These are phyloP conservation scores for Chydorus sphaericus DNA, from an alignment of 2,888 invertebrate species.

Conservation along the genomic window DNA sequence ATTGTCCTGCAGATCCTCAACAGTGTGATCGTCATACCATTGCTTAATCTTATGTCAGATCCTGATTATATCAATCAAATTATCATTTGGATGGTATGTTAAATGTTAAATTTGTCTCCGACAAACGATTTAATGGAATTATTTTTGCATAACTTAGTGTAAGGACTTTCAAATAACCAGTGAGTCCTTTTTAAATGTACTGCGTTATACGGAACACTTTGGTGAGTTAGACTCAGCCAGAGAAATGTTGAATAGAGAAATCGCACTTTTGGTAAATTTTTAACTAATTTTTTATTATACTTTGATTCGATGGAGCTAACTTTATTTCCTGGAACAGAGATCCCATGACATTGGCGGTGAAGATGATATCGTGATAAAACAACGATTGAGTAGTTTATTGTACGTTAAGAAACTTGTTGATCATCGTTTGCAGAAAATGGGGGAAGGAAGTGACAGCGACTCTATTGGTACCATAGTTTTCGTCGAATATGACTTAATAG, in stretches of 20 bases:
- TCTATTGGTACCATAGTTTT: constrained; percentile 22
- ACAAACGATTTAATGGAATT: not conserved
- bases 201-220: constrained; percentile 59
- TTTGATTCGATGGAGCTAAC: constrained; percentile 25
- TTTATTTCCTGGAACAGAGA: constrained; percentile 30
- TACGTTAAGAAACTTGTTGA: constrained; percentile 67
- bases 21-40: constrained; percentile 52
- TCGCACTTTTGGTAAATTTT: constrained; percentile 33
- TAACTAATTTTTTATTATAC: constrained; percentile 6
- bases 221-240: constrained; percentile 70
- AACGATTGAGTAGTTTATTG: constrained; percentile 67
- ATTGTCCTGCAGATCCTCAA: constrained; percentile 62
- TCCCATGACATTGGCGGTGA: constrained; percentile 75
- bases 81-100: constrained; percentile 68
- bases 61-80: constrained; percentile 84
- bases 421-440: constrained; percentile 35
- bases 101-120: not conserved
- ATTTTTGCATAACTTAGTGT: constrained; percentile 45
- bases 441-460: constrained; percentile 34
- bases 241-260: constrained; percentile 65
- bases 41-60: constrained; percentile 58
- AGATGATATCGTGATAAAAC: constrained; percentile 64
- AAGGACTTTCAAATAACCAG: constrained; percentile 58
- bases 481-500: not conserved
- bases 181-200: constrained; percentile 69